A percentile compares a stretch with the other conserved stretches of the same genome.
phyloP scores from a whole-genome alignment of 2,113 vertebrate species.

The Anhinga anhinga region DNA sequence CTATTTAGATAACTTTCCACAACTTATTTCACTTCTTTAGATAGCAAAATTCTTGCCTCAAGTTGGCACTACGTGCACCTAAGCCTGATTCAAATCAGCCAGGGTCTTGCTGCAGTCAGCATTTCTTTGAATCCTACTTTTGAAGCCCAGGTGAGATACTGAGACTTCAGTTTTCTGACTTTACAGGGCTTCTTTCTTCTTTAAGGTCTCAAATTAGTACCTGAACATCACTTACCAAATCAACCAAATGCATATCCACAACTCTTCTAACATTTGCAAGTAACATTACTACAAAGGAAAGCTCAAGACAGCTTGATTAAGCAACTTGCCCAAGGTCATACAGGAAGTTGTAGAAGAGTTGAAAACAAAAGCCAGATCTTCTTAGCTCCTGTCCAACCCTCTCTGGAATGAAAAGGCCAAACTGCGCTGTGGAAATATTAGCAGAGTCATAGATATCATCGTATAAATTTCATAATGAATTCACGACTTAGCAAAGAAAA shows the following conservation, averaged over 20 bases:
- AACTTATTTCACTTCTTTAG: neutral
- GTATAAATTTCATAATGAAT: constrained; percentile 29
- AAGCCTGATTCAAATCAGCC: neutral
- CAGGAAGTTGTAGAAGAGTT: constrained; percentile 67
- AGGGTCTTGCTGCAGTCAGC: neutral
- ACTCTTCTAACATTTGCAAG: neutral
- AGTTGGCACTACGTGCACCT: neutral
- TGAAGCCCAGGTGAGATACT: neutral
- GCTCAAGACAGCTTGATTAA: constrained; percentile 34
- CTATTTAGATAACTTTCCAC: neutral
- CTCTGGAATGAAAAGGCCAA: constrained; percentile 56
- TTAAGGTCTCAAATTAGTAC: neutral
- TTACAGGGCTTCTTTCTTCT: neutral
- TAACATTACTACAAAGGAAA: constrained; percentile 32
- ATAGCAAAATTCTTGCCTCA: neutral
- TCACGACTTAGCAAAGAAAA: constrained; percentile 32
- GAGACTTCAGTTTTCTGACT: neutral
- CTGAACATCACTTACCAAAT: neutral
- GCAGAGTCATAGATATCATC: constrained; percentile 10
- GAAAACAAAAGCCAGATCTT: constrained; percentile 69
- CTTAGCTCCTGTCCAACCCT: constrained; percentile 41
- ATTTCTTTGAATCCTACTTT: neutral
- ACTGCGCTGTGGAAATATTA: constrained; percentile 15
- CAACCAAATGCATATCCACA: neutral
- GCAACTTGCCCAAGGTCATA: constrained; percentile 64